Evolutionary conservation across 2,797 vertebrate genomes (phyloP).

Genomic region (Odontamblyopus rebecca): DNA sequence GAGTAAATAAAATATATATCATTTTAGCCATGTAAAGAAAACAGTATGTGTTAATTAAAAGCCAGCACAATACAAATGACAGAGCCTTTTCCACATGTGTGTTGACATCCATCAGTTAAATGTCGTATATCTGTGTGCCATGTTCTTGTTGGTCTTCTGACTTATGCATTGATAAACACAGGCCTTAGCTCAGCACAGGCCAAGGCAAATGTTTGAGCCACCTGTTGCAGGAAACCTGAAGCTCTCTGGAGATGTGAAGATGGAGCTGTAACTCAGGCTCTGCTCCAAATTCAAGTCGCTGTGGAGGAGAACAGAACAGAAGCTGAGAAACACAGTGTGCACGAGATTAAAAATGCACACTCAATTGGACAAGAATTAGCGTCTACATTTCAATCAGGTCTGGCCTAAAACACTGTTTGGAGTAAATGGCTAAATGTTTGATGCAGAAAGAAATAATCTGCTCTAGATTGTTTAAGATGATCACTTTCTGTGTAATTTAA

Average conservation of each 20-base stretch:
- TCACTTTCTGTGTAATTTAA: too few species aligned
- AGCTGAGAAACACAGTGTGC: conserved; percentile 10
- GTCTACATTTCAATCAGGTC: conserved; percentile 11
- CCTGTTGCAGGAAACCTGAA: conserved; percentile 81
- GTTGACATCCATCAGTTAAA: conserved; percentile 25
- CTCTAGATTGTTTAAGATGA: too few species aligned
- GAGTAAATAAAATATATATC: too few species aligned
- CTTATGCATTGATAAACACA: conserved; percentile 78
- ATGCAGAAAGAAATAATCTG: too few species aligned
- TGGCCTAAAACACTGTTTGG: conserved; percentile 26
- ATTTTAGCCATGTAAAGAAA: neutral
- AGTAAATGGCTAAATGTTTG: neutral
- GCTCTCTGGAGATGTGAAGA: conserved; percentile 76
- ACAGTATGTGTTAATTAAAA: neutral
- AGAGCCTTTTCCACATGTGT: conserved; percentile 13
- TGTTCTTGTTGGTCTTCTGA: conserved; percentile 46
- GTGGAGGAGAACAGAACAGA: conserved; percentile 51
- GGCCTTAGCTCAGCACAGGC: conserved; percentile 73
- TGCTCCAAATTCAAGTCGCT: conserved; percentile 64
- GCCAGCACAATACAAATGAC: conserved; percentile 1
- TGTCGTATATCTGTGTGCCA: conserved; percentile 41
- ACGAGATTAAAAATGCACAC: too few species aligned
- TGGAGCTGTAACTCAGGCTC: conserved; percentile 48
- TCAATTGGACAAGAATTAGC: neutral
- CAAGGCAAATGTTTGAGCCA: conserved; percentile 86